phyloP scores from a whole-genome alignment of 2,797 vertebrate species.

The Gymnothorax reevesii region DNA sequence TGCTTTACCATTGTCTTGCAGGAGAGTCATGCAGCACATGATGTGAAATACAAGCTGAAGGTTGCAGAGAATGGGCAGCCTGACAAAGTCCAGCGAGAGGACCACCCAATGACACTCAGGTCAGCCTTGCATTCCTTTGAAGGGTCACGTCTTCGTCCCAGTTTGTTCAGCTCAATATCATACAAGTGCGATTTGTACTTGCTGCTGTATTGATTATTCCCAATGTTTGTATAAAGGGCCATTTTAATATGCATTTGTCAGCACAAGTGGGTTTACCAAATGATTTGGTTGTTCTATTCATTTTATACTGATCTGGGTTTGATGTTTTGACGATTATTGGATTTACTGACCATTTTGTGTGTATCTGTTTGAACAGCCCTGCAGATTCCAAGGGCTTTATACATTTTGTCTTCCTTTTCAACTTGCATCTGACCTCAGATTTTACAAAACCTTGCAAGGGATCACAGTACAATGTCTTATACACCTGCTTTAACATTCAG shows the following conservation, averaged over 20 bases:
- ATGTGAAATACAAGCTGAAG: slow-evolving; percentile 88
- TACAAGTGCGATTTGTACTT: not conserved
- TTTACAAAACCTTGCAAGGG: not conserved
- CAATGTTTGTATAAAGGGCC: not conserved
- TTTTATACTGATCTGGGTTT: not conserved
- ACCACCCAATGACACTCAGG: slow-evolving; percentile 77
- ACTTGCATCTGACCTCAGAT: not conserved
- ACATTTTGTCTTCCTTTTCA: not conserved
- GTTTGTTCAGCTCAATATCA: not conserved
- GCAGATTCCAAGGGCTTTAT: too few relatives aligned
- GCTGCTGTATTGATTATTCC: not conserved
- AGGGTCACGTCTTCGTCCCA: not conserved
- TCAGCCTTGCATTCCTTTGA: slow-evolving; percentile 45
- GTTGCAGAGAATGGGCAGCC: slow-evolving; percentile 90
- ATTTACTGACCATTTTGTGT: not conserved
- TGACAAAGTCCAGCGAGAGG: slow-evolving; percentile 80
- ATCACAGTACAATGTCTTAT: not conserved
- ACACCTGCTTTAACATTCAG: not conserved
- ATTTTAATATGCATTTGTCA: not conserved
- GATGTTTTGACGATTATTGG: not conserved
- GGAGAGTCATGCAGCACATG: slow-evolving; percentile 89
- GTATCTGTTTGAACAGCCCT: not conserved
- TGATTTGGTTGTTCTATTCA: not conserved
- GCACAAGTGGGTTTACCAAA: not conserved
- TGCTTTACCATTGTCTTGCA: slow-evolving; percentile 51